Conservation (phyloP, 2,113 vertebrate species). For the Anolis sagrei region DNA sequence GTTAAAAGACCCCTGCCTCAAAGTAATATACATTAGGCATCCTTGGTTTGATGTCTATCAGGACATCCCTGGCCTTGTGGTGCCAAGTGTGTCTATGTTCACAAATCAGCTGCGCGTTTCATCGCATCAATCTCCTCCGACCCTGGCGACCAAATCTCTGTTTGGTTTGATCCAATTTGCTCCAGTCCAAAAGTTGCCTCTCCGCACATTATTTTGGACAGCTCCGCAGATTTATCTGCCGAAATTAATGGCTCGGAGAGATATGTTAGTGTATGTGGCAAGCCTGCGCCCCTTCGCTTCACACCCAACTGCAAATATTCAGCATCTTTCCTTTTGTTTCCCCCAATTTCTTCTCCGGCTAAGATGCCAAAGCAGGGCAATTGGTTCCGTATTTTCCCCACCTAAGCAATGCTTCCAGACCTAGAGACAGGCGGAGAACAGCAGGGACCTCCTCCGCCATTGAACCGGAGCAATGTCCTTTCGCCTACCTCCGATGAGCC, state of each 20-base stretch:
- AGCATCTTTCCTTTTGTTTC: no score
- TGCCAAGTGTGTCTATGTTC: no score
- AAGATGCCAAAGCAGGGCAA: background rate
- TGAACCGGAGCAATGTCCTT: background rate
- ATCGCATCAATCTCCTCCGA: background rate
- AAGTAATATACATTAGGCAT: no score
- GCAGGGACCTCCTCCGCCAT: background rate
- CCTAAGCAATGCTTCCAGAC: background rate
- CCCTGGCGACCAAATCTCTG: background rate
- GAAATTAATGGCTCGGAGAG: slow-evolving; percentile 9
- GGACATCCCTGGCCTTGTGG: no score
- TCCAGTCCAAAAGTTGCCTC: background rate
- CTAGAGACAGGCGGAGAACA: background rate
- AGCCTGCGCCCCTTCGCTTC: background rate
- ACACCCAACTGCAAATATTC: no score
- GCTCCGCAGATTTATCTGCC: slow-evolving; percentile 29
- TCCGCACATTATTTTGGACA: slow-evolving; percentile 1
- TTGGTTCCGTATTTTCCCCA: no score
- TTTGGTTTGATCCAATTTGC: slow-evolving; percentile 19
- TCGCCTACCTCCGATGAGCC: background rate
- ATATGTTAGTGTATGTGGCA: background rate
- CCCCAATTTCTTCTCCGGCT: background rate
- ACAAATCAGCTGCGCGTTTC: background rate
- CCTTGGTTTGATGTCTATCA: no score
- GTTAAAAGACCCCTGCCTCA: no score